Evolutionary conservation across 2,797 vertebrate species (phyloP).

Genomic region (Diceros bicornis): DNA sequence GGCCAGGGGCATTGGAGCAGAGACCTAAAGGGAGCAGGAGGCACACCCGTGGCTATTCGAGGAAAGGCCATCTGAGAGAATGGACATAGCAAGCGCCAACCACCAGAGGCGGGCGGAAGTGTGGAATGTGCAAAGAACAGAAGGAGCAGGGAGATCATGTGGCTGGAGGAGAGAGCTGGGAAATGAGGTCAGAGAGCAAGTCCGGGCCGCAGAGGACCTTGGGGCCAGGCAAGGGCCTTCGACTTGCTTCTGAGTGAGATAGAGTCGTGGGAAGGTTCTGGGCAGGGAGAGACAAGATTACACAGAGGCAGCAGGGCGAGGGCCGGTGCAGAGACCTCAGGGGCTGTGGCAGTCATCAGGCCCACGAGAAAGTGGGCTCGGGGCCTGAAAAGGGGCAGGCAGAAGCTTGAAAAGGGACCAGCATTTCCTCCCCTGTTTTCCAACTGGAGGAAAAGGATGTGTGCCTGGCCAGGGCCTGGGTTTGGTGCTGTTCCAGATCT

Average conservation of each 20-base stretch:
- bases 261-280: background rate
- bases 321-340: background rate
- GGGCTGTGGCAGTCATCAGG: background rate
- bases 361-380: background rate
- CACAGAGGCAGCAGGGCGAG: accelerated
- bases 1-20: background rate
- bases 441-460: accelerated
- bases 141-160: background rate
- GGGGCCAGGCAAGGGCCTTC: background rate
- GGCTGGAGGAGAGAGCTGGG: background rate
- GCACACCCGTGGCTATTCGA: accelerated
- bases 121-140: background rate
- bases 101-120: background rate
- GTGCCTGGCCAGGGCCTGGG: background rate
- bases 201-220: accelerated
- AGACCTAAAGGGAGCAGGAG: background rate
- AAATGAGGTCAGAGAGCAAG: background rate
- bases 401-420: background rate
- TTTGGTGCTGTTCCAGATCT: background rate
- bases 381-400: background rate
- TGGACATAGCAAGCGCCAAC: background rate
- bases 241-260: background rate
- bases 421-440: background rate
- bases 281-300: background rate
- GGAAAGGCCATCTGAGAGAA: background rate